Conservation (phyloP, 2,797 vertebrate genomes). For the Sparus aurata region DNA sequence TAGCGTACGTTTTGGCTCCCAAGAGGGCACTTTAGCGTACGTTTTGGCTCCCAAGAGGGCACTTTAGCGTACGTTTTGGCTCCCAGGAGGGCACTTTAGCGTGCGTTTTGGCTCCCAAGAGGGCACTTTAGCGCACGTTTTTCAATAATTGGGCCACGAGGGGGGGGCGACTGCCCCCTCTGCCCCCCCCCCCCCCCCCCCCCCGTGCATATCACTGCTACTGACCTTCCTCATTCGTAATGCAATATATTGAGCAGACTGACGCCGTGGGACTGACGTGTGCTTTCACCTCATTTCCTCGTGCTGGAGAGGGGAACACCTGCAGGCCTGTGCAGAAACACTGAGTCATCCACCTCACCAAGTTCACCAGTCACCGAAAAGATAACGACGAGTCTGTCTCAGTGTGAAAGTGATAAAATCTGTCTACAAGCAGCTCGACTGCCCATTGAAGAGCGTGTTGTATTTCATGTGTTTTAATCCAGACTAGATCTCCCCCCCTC, state of each 20-base stretch:
- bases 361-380: background rate
- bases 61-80: too few relatives aligned
- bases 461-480: background rate
- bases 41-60: too few relatives aligned
- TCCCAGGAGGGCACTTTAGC: too few relatives aligned
- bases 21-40: too few relatives aligned
- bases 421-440: background rate
- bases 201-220: too few relatives aligned
- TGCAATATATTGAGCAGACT: background rate
- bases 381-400: background rate
- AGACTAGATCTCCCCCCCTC: background rate
- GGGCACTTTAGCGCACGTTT: too few relatives aligned
- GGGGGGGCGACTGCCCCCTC: too few relatives aligned
- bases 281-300: slow-evolving; percentile 14
- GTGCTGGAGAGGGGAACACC: background rate
- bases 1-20: too few relatives aligned
- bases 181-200: too few relatives aligned
- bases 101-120: too few relatives aligned
- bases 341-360: background rate
- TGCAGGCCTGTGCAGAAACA: background rate
- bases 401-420: background rate
- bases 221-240: slow-evolving; percentile 14
- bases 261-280: background rate
- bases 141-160: too few relatives aligned
- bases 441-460: background rate